phyloP scores from a whole-genome alignment of 2,888 invertebrate genomes.

The Candidula unifasciata region DNA sequence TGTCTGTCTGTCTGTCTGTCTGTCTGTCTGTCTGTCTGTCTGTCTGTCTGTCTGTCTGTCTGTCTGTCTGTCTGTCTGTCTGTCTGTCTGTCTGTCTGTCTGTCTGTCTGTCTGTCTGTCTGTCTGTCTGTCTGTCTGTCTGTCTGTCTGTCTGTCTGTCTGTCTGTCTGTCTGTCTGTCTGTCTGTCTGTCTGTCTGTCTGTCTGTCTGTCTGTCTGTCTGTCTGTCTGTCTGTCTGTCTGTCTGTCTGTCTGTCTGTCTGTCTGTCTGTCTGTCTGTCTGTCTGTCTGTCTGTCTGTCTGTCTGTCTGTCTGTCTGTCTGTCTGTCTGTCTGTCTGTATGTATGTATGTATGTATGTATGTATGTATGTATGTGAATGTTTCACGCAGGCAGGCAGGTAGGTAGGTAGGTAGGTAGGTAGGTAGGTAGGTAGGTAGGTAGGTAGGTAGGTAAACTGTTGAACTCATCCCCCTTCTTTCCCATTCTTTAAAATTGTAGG shows the following conservation, averaged over 20 bases:
- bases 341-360: not conserved
- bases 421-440: too few relatives aligned
- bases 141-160: not conserved
- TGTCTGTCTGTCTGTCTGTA: too few relatives aligned
- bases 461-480: too few relatives aligned
- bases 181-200: constrained; percentile 9
- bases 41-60: too few relatives aligned
- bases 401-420: too few relatives aligned
- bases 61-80: constrained; percentile 12
- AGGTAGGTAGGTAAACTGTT: too few relatives aligned
- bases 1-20: too few relatives aligned
- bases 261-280: constrained; percentile 1
- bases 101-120: constrained; percentile 34
- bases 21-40: too few relatives aligned
- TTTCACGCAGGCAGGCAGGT: too few relatives aligned
- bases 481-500: too few relatives aligned
- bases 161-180: not conserved
- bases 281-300: constrained; percentile 13
- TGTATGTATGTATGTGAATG: not conserved
- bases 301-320: not conserved
- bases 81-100: constrained; percentile 18
- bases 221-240: constrained; percentile 18
- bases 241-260: constrained; percentile 31
- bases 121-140: constrained; percentile 18
- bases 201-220: constrained; percentile 4